Evolutionary conservation across 2,797 vertebrate genomes (phyloP).

Genomic region (Tragelaphus oryx): DNA sequence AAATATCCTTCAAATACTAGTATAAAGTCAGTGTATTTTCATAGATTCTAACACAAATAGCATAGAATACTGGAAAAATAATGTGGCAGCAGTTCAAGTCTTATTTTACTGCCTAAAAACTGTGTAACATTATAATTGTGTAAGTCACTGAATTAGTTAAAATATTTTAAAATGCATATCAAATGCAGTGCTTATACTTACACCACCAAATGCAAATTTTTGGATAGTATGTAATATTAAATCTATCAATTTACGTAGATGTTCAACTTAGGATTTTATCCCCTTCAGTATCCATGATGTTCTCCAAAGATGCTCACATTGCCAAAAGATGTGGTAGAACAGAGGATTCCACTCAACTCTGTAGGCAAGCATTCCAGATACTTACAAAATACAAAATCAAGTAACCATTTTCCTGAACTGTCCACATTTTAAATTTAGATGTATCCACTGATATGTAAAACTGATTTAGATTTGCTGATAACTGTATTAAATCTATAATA

Average conservation of each 20-base stretch:
- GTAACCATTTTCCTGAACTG: not conserved
- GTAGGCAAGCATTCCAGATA: not conserved
- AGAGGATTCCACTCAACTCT: not conserved
- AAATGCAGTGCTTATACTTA: not conserved
- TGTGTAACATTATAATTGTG: not conserved
- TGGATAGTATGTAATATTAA: not conserved
- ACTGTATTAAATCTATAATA: not conserved
- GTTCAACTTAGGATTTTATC: not conserved
- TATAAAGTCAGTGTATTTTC: not conserved
- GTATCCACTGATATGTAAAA: not conserved
- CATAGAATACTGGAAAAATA: not conserved
- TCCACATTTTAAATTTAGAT: not conserved
- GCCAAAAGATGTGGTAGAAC: not conserved
- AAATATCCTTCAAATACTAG: not conserved
- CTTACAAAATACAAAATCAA: not conserved
- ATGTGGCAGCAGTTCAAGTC: not conserved
- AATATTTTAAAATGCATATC: not conserved
- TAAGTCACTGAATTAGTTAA: not conserved
- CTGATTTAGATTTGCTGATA: not conserved
- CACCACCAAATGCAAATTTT: not conserved
- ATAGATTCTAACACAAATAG: not conserved
- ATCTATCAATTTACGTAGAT: not conserved
- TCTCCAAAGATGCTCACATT: not conserved
- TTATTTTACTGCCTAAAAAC: not conserved
- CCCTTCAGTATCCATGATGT: fast-evolving